phyloP scores from a whole-genome alignment of 2,888 invertebrate genomes.

The Sesia bembeciformis region DNA sequence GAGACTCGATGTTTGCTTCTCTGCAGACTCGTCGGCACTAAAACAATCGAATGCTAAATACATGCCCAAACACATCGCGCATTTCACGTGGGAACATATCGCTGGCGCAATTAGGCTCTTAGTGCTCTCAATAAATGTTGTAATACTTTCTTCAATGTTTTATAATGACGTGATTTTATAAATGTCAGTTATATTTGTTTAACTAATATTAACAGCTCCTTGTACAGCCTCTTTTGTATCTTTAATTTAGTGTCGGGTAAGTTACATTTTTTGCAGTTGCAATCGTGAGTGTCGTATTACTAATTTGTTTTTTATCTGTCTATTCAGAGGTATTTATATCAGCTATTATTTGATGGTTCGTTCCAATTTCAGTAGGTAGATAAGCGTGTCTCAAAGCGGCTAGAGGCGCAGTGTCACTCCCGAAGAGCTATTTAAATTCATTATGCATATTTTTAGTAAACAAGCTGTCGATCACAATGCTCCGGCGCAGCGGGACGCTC shows the following conservation, averaged over 20 bases:
- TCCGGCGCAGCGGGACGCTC: slow-evolving; percentile 55
- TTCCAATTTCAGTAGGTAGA: slow-evolving; percentile 13
- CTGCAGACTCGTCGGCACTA: slow-evolving; percentile 63
- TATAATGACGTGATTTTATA: too few relatives aligned
- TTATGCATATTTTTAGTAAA: slow-evolving; percentile 75
- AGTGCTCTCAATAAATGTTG: slow-evolving; percentile 25
- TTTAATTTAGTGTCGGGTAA: background rate
- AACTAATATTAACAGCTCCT: background rate
- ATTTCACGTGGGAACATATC: slow-evolving; percentile 69
- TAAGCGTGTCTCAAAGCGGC: background rate
- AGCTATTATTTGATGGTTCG: background rate
- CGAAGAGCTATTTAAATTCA: slow-evolving; percentile 68
- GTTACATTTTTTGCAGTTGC: too few relatives aligned
- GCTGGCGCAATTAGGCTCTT: slow-evolving; percentile 62
- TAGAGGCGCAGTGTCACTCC: slow-evolving; percentile 25
- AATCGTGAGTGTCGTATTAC: too few relatives aligned
- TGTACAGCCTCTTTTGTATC: background rate
- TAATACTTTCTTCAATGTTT: too few relatives aligned
- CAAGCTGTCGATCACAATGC: slow-evolving; percentile 74
- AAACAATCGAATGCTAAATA: slow-evolving; percentile 74
- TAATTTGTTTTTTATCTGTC: too few relatives aligned
- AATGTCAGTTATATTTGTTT: background rate
- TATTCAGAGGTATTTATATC: too few relatives aligned
- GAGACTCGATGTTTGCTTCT: slow-evolving; percentile 47
- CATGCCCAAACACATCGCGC: slow-evolving; percentile 63